Percentiles rank a stretch among this genome's conserved stretches.
Evolutionary conservation across 2,113 vertebrate genomes (phyloP).

Genomic region (Rana temporaria): DNA sequence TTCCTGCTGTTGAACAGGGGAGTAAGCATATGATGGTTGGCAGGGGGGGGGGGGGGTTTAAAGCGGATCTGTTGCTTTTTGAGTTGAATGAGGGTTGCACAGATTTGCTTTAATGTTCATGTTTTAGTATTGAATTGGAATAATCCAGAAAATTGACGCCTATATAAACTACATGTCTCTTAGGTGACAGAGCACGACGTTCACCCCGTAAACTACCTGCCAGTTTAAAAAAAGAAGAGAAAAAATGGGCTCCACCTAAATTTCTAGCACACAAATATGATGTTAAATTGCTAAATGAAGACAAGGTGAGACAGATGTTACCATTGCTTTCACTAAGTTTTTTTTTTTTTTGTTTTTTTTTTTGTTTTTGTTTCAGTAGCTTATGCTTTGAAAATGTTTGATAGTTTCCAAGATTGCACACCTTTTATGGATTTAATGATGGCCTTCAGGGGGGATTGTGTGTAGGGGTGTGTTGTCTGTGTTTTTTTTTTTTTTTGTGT

Average conservation of each 20-base stretch:
- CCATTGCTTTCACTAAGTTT: no score
- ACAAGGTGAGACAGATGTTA: slow-evolving; percentile 80
- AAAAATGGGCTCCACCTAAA: slow-evolving; percentile 94
- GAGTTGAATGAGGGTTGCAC: no score
- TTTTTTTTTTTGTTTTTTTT: not conserved
- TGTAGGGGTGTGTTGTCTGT: no score
- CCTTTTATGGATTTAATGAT: not conserved
- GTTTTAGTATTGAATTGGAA: no score
- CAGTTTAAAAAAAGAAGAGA: slow-evolving; percentile 92
- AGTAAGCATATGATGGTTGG: no score
- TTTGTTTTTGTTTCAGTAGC: no score
- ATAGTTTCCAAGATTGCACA: not conserved
- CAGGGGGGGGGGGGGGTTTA: no score
- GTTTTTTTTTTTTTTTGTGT: no score
- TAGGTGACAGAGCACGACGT: slow-evolving; percentile 91
- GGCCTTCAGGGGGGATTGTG: no score
- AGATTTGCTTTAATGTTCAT: no score
- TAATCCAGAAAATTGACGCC: not conserved
- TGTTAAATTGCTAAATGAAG: slow-evolving; percentile 91
- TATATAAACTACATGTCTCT: not conserved
- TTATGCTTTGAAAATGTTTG: not conserved
- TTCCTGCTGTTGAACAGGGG: no score
- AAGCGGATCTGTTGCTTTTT: no score
- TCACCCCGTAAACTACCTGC: slow-evolving; percentile 94
- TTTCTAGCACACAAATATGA: slow-evolving; percentile 97